Evolutionary conservation across 2,113 vertebrate species (phyloP).

Genomic region (Saccopteryx bilineata): DNA sequence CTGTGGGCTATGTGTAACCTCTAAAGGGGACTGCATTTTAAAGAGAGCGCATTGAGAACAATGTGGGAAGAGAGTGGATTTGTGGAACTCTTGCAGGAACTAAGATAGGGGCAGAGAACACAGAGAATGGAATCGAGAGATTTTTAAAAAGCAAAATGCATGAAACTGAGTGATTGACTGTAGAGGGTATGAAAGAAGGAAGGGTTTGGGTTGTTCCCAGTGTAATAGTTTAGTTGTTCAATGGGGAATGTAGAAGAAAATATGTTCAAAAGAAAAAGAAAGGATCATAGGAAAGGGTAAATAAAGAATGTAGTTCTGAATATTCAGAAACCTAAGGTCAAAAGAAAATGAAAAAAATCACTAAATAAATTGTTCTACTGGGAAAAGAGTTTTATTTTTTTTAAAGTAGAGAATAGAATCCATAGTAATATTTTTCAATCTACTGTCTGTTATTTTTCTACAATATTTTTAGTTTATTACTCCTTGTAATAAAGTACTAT

Average conservation of each 20-base stretch:
- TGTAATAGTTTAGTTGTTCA: not conserved
- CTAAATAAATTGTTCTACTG: not conserved
- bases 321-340: not conserved
- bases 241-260: not conserved
- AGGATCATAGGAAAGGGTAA: not conserved
- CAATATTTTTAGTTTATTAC: not conserved
- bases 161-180: not conserved
- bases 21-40: not conserved
- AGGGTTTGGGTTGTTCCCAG: not conserved
- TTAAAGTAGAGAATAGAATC: not conserved
- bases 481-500: not conserved
- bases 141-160: not conserved
- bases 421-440: not conserved
- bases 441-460: not conserved
- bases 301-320: not conserved
- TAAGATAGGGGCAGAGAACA: not conserved
- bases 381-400: not conserved
- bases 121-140: not conserved
- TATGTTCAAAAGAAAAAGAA: not conserved
- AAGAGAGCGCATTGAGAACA: not conserved
- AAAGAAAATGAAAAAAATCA: not conserved
- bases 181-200: not conserved
- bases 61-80: not conserved
- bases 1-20: not conserved
- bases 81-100: not conserved